Conservation (phyloP, 2,888 invertebrate species). For the Patella ulyssiponensis region DNA sequence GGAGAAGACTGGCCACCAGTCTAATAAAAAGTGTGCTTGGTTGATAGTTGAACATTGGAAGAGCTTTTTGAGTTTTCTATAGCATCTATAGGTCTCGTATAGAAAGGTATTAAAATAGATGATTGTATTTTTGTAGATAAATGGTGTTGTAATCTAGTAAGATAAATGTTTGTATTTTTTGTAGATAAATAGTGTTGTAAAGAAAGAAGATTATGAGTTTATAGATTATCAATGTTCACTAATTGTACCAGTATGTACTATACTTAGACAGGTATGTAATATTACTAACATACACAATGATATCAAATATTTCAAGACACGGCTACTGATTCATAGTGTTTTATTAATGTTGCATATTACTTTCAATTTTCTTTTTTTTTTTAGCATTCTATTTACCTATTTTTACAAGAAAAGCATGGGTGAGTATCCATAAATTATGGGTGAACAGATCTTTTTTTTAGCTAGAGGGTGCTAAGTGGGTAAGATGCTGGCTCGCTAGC, state of each 20-base stretch:
- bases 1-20: too few relatives aligned
- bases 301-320: too few relatives aligned
- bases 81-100: neutral
- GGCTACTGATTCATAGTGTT: neutral
- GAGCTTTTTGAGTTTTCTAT: neutral
- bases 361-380: conserved; percentile 27
- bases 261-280: conserved; percentile 56
- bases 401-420: conserved; percentile 52
- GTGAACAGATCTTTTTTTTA: neutral
- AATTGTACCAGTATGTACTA: conserved; percentile 54
- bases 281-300: too few relatives aligned
- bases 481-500: too few relatives aligned
- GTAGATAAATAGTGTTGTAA: conserved; percentile 48
- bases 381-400: conserved; percentile 49
- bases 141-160: neutral
- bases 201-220: conserved; percentile 47
- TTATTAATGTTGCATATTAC: neutral
- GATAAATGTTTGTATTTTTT: conserved; percentile 8
- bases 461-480: too few relatives aligned
- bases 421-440: conserved; percentile 36
- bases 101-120: neutral
- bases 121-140: neutral
- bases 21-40: too few relatives aligned
- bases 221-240: conserved; percentile 55
- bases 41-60: too few relatives aligned